Evolutionary conservation across 2,797 vertebrate genomes (phyloP).

Genomic region (Trichosurus vulpecula): DNA sequence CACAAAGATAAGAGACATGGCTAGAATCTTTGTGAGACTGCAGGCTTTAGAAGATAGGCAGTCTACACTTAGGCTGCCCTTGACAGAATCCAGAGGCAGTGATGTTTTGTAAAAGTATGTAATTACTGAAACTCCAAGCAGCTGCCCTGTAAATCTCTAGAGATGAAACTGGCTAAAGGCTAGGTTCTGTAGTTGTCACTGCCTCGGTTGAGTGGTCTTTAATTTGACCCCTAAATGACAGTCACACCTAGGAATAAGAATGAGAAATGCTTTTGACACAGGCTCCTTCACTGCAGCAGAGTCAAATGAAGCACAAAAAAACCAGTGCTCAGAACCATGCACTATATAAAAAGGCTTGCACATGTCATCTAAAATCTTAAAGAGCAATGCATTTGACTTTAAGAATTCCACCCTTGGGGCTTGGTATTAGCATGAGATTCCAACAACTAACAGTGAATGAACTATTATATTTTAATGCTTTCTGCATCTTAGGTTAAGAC

Average conservation of each 20-base stretch:
- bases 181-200: constrained; percentile 52
- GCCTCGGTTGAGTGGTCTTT: constrained; percentile 30
- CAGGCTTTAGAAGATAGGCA: constrained; percentile 33
- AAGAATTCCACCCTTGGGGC: constrained; percentile 32
- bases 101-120: constrained; percentile 58
- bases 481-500: neutral
- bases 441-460: constrained; percentile 6
- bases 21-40: constrained; percentile 39
- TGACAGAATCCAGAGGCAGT: constrained; percentile 35
- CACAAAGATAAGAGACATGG: constrained; percentile 50
- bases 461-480: neutral
- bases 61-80: constrained; percentile 51
- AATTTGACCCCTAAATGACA: constrained; percentile 68
- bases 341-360: neutral
- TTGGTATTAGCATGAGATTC: neutral
- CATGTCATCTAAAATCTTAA: constrained; percentile 28
- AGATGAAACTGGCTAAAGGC: constrained; percentile 38
- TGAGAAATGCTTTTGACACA: constrained; percentile 44
- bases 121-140: constrained; percentile 74
- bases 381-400: neutral
- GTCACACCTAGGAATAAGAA: constrained; percentile 48
- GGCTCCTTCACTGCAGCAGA: constrained; percentile 24
- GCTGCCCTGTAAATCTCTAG: constrained; percentile 66
- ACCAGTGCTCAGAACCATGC: neutral
- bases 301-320: constrained; percentile 34